Base-by-base conservation (phyloP, 1,140 invertebrate genomes). In the Charaxes varanes region DNA sequence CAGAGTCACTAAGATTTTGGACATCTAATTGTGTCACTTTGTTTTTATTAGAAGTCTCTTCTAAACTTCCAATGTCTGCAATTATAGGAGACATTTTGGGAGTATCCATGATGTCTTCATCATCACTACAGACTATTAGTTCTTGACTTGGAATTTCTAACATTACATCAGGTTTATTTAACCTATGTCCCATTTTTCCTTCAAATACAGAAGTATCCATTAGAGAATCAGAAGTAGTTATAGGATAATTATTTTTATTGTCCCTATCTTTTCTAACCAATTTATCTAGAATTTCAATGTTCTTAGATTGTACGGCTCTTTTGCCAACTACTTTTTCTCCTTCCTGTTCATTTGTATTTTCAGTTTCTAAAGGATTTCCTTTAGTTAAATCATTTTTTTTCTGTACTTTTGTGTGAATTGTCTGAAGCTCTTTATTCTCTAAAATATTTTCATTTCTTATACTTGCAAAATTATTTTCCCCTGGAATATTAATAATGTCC, bases 101-200 rank as follows among this genome's bases (percentile, higher is more conserved):
- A 28, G 24, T 55, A 4, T 34, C 19, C 32, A 26, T 22, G 2
- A 41, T 23, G 28, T 50, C 24, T 22, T 30, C 22, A 12, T 54
- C 49, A 41, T 50, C 37, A 53, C 44, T 57, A 21, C 41, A 47
- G 21, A 73, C 64, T 33, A 63, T 63, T 4, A 77, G 19, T 22
- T 77, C 66, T 52, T 77, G 65, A 6, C 53, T 62, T 3, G 70
- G 73, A 42, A 78, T 81, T 31, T 78, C 70, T 24, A 81, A 18
- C 71, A 78, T 81, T 8, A 61, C 46, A 45, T 80, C 62, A 0
- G 71, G 72, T 58, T 62, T 57, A 10, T 64, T 65, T 6, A 77
- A 41, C 4, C 54, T 44, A 55, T 71, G 69, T n/a, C 55, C 52
- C 26, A 24, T 41, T 18, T 30, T 28, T n/a, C 33, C 31, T 5